Conservation (phyloP, 2,113 vertebrate genomes). For the Isichthys henryi region DNA sequence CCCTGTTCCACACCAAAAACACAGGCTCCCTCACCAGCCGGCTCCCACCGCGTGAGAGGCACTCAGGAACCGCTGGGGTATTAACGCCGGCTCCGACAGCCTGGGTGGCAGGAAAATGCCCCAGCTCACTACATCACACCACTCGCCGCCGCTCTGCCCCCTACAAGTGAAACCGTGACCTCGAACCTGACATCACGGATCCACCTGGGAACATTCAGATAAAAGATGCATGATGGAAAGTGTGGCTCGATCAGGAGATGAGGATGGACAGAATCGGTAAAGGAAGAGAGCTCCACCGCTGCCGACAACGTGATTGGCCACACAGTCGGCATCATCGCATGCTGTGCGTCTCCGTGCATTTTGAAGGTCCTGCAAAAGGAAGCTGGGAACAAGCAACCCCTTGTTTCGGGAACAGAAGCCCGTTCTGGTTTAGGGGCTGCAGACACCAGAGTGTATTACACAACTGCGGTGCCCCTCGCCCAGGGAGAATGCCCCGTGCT, state of each 20-base stretch:
- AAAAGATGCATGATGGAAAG: background rate
- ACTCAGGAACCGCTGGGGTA: background rate
- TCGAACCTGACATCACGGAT: background rate
- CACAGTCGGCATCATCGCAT: background rate
- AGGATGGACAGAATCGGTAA: background rate
- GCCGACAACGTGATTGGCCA: background rate
- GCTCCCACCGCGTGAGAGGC: background rate
- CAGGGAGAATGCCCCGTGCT: background rate
- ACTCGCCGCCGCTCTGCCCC: background rate
- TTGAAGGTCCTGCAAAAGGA: background rate
- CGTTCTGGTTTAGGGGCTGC: background rate
- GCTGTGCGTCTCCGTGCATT: background rate
- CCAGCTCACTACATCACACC: background rate
- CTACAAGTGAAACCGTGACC: background rate
- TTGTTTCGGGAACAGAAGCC: conserved; percentile 4
- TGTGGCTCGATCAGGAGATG: background rate
- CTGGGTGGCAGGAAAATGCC: background rate
- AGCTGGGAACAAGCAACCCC: background rate
- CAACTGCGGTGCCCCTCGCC: background rate
- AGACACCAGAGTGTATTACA: background rate
- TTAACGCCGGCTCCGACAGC: background rate
- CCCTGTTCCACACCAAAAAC: background rate
- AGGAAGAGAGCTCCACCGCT: background rate
- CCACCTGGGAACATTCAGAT: background rate
- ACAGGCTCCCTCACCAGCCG: background rate